Base-by-base conservation (phyloP, 1,140 invertebrate species). In the Caenorhabditis brenneri region DNA sequence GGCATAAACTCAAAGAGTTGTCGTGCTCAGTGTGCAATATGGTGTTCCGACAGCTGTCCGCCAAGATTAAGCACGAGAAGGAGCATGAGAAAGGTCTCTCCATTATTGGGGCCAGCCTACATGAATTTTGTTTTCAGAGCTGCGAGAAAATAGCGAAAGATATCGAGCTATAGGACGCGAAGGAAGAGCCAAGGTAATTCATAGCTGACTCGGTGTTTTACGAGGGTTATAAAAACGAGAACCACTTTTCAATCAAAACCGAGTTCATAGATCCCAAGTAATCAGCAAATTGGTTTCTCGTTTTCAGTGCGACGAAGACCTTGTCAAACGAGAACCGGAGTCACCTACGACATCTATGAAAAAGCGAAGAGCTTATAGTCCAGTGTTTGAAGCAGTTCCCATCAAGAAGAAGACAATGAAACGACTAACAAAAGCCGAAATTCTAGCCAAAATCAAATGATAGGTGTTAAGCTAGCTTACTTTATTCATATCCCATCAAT, bases 251-350 rank as follows among this genome's bases (percentile, higher is more conserved):
- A 15, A 51, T 6, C 7, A 6, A 27, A 65, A 36, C 31, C 58
- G 10, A 16, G 16, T 36, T 10, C 10, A 16, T 65, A n/a, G n/a
- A n/a, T n/a, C n/a, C 19, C 31, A 24, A 42, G 65, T 31, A 74
- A 74, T 74, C 65, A 74, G n/a, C 36, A 74, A 42, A 74, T 74
- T 33, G 19, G n/a, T 42, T 65, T 36, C 5, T n/a, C n/a, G n/a
- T 74, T 74, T 74, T 74, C 36, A 74, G 65, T 74, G 65, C 36
- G 65, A 74, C n/a, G 65, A 74, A 42, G 65, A 74, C n/a, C 65
- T 74, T 15, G 65, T 74, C 4, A 74, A 74, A 24, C 16, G 65
- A 4, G 65, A 74, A 27, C 65, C 36, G 9, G 10, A 4, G 1
- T 74, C 65, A 7, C 36, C n/a, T 10, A 42, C 65, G 9, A n/a